These are phyloP conservation scores for Trachymyrmex septentrionalis DNA, from an alignment of 1,140 invertebrate genomes.

Conservation along the genomic window DNA sequence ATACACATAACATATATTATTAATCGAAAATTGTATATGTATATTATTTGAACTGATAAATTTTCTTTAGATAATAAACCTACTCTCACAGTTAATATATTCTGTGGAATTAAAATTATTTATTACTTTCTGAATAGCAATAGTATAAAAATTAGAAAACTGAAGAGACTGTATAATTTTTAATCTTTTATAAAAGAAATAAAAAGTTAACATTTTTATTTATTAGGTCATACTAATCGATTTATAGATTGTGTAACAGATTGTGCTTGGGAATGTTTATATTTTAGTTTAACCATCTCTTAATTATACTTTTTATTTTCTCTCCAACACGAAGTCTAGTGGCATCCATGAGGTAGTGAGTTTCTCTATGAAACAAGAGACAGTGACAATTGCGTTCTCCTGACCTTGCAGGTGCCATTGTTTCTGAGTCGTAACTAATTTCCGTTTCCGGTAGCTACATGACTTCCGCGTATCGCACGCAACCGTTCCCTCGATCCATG, in stretches of 20 bases:
- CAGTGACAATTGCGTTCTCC: constrained; percentile 37
- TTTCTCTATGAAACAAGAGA: constrained; percentile 25
- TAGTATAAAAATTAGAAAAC: neutral
- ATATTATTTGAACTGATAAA: neutral
- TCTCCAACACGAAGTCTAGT: neutral
- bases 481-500: constrained; percentile 18
- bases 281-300: neutral
- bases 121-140: neutral
- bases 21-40: neutral
- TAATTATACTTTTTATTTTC: constrained; percentile 2
- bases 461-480: constrained; percentile 79
- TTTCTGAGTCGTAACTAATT: constrained; percentile 81
- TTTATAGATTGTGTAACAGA: neutral
- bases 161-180: neutral
- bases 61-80: neutral
- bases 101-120: neutral
- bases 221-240: neutral
- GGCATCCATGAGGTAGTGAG: neutral
- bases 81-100: neutral
- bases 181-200: neutral
- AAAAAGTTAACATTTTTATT: neutral
- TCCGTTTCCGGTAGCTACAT: constrained; percentile 82
- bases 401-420: constrained; percentile 71
- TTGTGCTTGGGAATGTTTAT: neutral
- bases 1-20: neutral